These are phyloP conservation scores for Noturus placidus DNA, from an alignment of 2,113 vertebrate genomes.

Conservation along the genomic window DNA sequence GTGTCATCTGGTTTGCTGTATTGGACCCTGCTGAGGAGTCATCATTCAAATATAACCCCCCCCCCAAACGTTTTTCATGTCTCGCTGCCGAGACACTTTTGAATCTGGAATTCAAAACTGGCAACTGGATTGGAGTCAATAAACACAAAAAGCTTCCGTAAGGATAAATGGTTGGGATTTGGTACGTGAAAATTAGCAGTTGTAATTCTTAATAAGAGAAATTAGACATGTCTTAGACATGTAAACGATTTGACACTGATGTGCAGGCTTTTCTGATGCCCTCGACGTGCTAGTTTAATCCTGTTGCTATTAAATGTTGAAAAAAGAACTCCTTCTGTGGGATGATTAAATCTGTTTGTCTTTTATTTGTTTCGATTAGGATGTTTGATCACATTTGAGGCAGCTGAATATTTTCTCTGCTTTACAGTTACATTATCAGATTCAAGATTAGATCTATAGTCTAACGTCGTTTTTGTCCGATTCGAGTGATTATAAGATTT, in stretches of 20 bases:
- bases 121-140: not conserved
- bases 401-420: slow-evolving; percentile 63
- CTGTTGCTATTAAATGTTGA: not conserved
- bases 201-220: not conserved
- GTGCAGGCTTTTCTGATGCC: not conserved
- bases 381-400: slow-evolving; percentile 61
- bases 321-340: slow-evolving; percentile 24
- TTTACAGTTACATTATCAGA: slow-evolving; percentile 18
- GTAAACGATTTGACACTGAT: not conserved
- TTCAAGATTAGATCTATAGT: not conserved
- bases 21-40: slow-evolving; percentile 27
- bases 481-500: no score
- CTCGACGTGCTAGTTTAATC: not conserved
- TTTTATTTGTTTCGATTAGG: slow-evolving; percentile 71
- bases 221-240: not conserved
- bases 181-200: not conserved
- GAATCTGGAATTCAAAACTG: not conserved
- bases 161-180: not conserved
- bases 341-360: slow-evolving; percentile 62
- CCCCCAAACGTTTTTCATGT: not conserved
- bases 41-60: slow-evolving; percentile 26
- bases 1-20: slow-evolving; percentile 40
- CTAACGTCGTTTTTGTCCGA: no score
- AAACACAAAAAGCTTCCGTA: not conserved
- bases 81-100: not conserved